Conservation (phyloP, 2,888 invertebrate genomes). For the Actias luna region DNA sequence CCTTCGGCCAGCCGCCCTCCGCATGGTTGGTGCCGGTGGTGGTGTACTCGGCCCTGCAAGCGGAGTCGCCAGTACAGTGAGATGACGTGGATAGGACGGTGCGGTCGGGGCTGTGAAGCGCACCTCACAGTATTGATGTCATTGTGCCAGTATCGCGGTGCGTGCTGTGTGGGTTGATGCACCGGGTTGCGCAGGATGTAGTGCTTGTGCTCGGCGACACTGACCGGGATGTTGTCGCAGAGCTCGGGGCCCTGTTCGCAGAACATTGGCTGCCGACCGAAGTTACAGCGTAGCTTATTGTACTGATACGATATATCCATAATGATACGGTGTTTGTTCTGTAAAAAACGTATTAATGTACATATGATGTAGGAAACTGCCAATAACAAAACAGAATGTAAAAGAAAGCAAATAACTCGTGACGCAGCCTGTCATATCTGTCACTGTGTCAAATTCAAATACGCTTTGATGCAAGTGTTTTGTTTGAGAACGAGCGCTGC, state of each 20-base stretch:
- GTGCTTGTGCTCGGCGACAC: conserved; percentile 50
- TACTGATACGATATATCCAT: conserved; percentile 65
- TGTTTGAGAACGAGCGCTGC: background rate
- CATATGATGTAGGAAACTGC: background rate
- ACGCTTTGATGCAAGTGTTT: background rate
- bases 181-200: conserved; percentile 80
- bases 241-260: conserved; percentile 59
- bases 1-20: conserved; percentile 93
- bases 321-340: background rate
- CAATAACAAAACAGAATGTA: background rate
- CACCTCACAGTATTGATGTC: conserved; percentile 82
- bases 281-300: conserved; percentile 63
- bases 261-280: conserved; percentile 77
- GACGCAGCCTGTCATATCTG: background rate
- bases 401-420: background rate
- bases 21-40: conserved; percentile 84
- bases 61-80: background rate
- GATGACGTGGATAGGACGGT: background rate
- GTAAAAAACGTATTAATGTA: background rate
- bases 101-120: background rate
- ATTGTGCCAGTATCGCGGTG: conserved; percentile 60
- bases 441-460: background rate
- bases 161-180: conserved; percentile 69
- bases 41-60: conserved; percentile 79
- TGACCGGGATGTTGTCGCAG: conserved; percentile 60